phyloP scores from a whole-genome alignment of 2,888 invertebrate genomes.

The Maniola hyperantus region DNA sequence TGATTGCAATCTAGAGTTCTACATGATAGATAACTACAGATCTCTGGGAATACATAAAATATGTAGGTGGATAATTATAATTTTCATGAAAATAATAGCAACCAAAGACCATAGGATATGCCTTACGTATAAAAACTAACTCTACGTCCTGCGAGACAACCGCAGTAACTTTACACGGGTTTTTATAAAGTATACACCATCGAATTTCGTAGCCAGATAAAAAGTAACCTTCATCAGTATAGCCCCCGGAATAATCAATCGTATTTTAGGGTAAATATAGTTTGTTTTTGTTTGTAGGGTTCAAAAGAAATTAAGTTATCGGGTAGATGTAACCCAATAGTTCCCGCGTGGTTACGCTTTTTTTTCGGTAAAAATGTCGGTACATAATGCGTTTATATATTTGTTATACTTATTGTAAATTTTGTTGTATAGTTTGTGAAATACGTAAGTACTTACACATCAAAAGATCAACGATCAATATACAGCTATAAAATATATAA shows the following conservation, averaged over 20 bases:
- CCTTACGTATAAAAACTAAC: background rate
- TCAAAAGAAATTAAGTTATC: conserved; percentile 56
- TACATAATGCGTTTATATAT: background rate
- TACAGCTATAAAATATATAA: no score
- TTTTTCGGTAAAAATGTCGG: conserved; percentile 41
- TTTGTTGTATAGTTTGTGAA: no score
- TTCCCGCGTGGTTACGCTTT: conserved; percentile 53
- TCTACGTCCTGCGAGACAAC: conserved; percentile 44
- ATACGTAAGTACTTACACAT: no score
- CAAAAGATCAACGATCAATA: no score
- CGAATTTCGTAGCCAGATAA: conserved; percentile 52
- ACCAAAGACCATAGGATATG: conserved; percentile 29
- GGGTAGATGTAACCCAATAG: conserved; percentile 61
- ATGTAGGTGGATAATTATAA: no score
- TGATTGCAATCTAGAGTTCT: no score
- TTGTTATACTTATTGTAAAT: no score
- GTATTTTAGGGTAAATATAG: conserved; percentile 33
- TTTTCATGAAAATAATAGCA: no score
- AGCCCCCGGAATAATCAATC: conserved; percentile 29
- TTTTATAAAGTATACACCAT: conserved; percentile 50
- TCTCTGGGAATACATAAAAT: no score
- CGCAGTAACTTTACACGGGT: conserved; percentile 47
- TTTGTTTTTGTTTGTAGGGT: conserved; percentile 37
- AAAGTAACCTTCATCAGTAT: conserved; percentile 35
- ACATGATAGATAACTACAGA: no score